These are phyloP conservation scores for Anas platyrhynchos DNA, from an alignment of 2,113 vertebrate species.

Conservation along the genomic window DNA sequence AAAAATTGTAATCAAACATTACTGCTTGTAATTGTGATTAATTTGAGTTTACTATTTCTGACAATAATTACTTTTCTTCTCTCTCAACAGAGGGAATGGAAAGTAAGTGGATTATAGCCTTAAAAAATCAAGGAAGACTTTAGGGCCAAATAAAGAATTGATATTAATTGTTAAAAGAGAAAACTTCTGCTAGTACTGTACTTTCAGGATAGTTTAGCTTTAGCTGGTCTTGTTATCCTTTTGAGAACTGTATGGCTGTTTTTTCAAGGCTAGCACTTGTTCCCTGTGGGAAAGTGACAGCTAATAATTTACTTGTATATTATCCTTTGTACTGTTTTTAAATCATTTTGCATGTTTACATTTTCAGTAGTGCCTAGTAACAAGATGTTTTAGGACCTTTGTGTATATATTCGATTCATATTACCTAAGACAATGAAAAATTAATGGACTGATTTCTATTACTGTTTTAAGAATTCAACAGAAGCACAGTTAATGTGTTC, in stretches of 20 bases:
- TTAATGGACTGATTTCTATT: background rate
- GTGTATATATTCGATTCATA: background rate
- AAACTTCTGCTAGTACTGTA: background rate
- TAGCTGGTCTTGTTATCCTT: background rate
- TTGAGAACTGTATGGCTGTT: background rate
- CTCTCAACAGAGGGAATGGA: background rate
- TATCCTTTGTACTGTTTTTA: background rate
- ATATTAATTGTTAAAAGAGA: background rate
- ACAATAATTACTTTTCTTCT: conserved; percentile 50
- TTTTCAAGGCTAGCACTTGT: background rate
- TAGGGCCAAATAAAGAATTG: conserved; percentile 11
- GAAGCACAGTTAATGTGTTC: background rate
- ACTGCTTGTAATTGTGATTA: conserved; percentile 70
- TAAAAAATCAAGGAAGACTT: conserved; percentile 2
- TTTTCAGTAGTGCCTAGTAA: background rate
- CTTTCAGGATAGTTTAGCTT: conserved; percentile 2
- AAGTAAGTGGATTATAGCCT: background rate
- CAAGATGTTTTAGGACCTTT: background rate
- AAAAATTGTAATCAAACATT: conserved; percentile 58
- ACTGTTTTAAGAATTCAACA: background rate
- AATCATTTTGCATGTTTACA: background rate
- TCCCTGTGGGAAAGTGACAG: background rate
- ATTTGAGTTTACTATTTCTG: conserved; percentile 63
- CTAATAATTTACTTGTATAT: conserved; percentile 25
- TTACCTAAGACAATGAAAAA: background rate